Conservation (phyloP, 2,888 invertebrate genomes). For the Spisula solida region DNA sequence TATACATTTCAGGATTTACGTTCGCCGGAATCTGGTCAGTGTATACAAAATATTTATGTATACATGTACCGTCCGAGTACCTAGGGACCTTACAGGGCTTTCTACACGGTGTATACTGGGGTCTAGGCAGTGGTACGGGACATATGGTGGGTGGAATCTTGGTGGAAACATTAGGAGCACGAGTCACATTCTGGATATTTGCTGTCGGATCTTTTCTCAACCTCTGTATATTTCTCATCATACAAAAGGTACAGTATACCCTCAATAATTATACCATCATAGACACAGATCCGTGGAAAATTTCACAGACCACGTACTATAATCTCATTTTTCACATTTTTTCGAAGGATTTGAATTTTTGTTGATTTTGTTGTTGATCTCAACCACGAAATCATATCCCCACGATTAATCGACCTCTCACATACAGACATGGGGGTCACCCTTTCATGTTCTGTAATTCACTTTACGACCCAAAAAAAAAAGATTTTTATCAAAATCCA, state of each 20-base stretch:
- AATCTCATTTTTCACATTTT: no score
- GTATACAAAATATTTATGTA: slow-evolving; percentile 69
- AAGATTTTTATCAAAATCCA: no score
- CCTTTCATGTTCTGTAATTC: no score
- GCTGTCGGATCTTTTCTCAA: slow-evolving; percentile 68
- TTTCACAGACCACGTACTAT: no score
- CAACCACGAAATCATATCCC: no score
- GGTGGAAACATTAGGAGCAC: slow-evolving; percentile 69
- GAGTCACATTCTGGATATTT: slow-evolving; percentile 73
- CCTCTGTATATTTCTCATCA: slow-evolving; percentile 62
- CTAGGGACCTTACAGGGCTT: slow-evolving; percentile 74
- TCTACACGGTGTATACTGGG: slow-evolving; percentile 76
- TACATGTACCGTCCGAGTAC: slow-evolving; percentile 68
- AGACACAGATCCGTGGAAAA: no score
- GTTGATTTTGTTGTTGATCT: no score
- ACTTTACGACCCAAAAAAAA: no score
- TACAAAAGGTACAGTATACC: slow-evolving; percentile 66
- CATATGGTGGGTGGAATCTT: slow-evolving; percentile 69
- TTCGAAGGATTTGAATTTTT: no score
- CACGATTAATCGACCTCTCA: no score
- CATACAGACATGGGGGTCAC: no score
- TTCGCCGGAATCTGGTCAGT: slow-evolving; percentile 75
- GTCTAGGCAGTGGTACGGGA: slow-evolving; percentile 73
- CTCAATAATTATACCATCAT: no score
- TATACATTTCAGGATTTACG: slow-evolving; percentile 63